Base-by-base conservation (phyloP, 1,140 invertebrate species). In the Mya arenaria region DNA sequence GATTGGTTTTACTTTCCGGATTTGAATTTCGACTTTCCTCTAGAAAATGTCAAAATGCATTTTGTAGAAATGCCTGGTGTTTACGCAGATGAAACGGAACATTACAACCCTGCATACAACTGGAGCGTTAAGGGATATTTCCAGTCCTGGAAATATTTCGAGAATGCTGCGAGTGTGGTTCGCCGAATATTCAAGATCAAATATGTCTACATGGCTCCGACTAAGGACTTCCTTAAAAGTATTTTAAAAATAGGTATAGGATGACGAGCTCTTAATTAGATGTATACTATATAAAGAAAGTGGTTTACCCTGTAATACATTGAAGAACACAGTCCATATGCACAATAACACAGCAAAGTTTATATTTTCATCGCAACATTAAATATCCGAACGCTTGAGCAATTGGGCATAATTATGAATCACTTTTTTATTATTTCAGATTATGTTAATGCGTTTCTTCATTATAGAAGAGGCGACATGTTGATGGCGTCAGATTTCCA, bases 101-200 rank as follows among this genome's bases (percentile, higher is more conserved):
- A 28, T 25, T 34, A 68, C 0, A n/a, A 66, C 23, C 52, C 13
- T 3, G 15, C n/a, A 23, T 52, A 28, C 2, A 75, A 75, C 15
- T 66, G 66, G 63, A 65, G 34, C 1, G 4, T 87, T 1, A 17
- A n/a, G 2, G 72, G 77, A 0, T 78, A 78, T 48, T 71, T 66
- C 36, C 60, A 79, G 56, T 60, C 52, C 30, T 73, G 65, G 72
- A 69, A 55, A 55, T 69, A 62, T 36, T 84, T 66, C 30, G 17
- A 23, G n/a, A 37, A 68, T 8, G 32, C 30, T 25, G n/a, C 62
- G n/a, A 3, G 32, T 34, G 39, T 52, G n/a, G n/a, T 84, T 13
- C 41, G 37, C 17, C 34, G 52, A 8, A 25, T 28, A 32, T 56
- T 68, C 30, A 56, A 58, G 17, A 25, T 79, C 8, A 71, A 58